Evolutionary conservation across 2,113 vertebrate genomes (phyloP), one percentile per base, ranked within the genome.

Genomic region (Cathartes aura): DNA sequence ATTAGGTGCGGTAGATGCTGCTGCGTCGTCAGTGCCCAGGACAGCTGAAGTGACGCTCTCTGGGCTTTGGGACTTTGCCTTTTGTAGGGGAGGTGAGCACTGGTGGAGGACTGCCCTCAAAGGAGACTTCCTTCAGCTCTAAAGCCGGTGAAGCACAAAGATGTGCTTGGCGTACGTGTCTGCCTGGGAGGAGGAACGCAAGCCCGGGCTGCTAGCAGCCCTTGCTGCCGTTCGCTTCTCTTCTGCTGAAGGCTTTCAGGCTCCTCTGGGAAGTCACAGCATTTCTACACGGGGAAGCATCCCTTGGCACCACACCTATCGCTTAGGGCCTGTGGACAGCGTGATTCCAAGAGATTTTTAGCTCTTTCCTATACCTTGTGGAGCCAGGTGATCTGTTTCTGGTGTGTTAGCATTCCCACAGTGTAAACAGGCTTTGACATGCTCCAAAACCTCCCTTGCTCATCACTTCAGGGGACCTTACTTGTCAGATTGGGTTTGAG

Each of bases 251-350:
- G 48, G 13, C n/a, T 87, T 59, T 38, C 30, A 16, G 56, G 45
- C 58, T 93, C 18, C 22, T 56, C 32, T 80, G 53, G 58, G 59
- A 47, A 84, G 27, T 18, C 4, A 1, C 45, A 60, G 30, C 0
- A 0, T 52, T 75, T 64, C 58, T 40, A 29, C 0, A 0, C 24
- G 22, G 38, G 38, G 22, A 12, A 43, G 9, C 9, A 20, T 68
- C 26, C 18, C n/a, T 56, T 56, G 67, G 18, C 79, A 42, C 43
- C 32, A 4, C 13, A 19, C 15, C 16, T 30, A 0, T 67, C 0
- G 0, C 29, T 20, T 27, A 29, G 63, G 58, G 11, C 58, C 42
- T 23, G 43, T 26, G 38, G 29, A 20, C 56, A 86, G 60, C 11
- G 0, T 43, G 55, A 47, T 58, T 67, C 55, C 9, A 23, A 11